Percentiles rank a stretch among this genome's conserved stretches.
phyloP scores from a whole-genome alignment of 2,113 vertebrate genomes.

The Nycticebus coucang region DNA sequence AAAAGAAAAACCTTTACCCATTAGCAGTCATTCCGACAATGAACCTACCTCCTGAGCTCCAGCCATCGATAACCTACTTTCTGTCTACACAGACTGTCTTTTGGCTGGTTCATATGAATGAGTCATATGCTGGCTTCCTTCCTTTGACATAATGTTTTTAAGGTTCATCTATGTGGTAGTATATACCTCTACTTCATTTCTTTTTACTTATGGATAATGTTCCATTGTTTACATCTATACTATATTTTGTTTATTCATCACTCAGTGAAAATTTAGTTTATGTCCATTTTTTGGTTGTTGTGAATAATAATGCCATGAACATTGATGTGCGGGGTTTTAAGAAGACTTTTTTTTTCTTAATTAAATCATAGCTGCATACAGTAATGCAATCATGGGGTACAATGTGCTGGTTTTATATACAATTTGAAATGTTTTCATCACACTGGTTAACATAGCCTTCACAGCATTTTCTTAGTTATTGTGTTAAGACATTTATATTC shows the following conservation, averaged over 20 bases:
- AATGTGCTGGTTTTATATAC: too few relatives aligned
- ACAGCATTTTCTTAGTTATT: too few relatives aligned
- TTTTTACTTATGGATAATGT: not conserved
- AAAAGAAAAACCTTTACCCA: not conserved
- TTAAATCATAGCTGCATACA: too few relatives aligned
- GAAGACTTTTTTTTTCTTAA: too few relatives aligned
- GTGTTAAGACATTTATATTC: too few relatives aligned
- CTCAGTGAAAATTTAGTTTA: not conserved
- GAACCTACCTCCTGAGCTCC: not conserved
- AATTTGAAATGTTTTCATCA: too few relatives aligned
- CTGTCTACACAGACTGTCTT: not conserved
- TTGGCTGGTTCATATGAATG: not conserved
- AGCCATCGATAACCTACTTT: not conserved
- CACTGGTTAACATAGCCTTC: too few relatives aligned
- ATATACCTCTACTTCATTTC: not conserved
- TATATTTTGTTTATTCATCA: not conserved
- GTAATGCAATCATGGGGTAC: too few relatives aligned
- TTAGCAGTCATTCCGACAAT: not conserved
- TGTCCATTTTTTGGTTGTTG: not conserved
- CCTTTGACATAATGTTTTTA: not conserved
- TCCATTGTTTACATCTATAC: not conserved
- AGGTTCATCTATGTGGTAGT: not conserved
- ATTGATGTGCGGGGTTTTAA: not conserved
- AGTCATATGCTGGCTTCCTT: not conserved
- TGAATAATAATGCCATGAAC: not conserved